Conservation (phyloP, 2,797 vertebrate species). For the Cephalopachus bancanus region DNA sequence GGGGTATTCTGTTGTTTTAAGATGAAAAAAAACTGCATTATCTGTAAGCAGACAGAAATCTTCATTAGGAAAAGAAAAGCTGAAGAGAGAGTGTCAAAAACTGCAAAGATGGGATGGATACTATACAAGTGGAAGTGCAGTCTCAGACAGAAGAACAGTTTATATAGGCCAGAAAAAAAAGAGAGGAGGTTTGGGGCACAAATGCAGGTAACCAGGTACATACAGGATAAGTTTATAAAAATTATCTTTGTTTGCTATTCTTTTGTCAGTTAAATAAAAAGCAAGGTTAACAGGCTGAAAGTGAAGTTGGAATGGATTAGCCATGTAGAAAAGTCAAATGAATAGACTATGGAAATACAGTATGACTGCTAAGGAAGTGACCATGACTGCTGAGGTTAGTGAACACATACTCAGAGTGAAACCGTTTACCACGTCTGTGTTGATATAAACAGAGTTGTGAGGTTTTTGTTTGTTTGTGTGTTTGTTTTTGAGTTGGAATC, state of each 20-base stretch:
- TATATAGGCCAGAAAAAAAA: not conserved
- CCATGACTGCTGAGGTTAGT: not conserved
- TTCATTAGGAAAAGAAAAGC: not conserved
- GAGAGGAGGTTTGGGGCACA: not conserved
- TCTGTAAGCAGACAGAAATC: constrained; percentile 3
- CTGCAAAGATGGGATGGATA: not conserved
- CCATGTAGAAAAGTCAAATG: not conserved
- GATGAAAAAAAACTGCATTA: not conserved
- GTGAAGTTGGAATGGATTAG: not conserved
- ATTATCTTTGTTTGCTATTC: constrained; percentile 44
- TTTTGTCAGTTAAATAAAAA: constrained; percentile 52
- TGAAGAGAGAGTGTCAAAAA: not conserved
- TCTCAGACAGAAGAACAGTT: not conserved
- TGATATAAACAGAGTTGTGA: not conserved
- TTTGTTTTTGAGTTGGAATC: too few relatives aligned
- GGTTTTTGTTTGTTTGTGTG: too few relatives aligned
- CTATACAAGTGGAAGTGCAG: not conserved
- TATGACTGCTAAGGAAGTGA: not conserved
- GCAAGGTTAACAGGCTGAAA: constrained; percentile 26
- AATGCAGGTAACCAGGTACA: not conserved
- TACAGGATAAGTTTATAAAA: constrained; percentile 3
- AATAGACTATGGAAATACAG: constrained; percentile 15
- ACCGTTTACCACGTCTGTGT: not conserved
- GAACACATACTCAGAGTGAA: constrained; percentile 6
- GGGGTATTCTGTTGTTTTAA: constrained; percentile 10